phyloP scores from a whole-genome alignment of 2,113 vertebrate genomes.

The Siniperca knerii region DNA sequence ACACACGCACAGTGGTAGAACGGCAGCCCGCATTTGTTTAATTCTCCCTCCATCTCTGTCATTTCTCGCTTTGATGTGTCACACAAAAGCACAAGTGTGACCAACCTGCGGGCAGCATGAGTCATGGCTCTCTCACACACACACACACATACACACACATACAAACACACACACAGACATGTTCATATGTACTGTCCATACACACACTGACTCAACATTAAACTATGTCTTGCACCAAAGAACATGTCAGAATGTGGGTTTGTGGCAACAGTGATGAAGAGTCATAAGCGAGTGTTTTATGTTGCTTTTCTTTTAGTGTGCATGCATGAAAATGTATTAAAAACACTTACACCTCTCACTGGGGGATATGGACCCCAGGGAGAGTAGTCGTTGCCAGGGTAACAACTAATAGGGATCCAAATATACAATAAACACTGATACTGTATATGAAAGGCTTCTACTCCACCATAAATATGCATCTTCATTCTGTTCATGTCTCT shows the following conservation, averaged over 20 bases:
- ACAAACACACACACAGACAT: background rate
- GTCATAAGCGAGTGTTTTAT: slow-evolving; percentile 39
- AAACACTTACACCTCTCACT: slow-evolving; percentile 15
- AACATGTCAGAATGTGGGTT: slow-evolving; percentile 43
- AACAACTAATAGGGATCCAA: slow-evolving; percentile 15
- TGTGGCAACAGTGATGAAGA: slow-evolving; percentile 48
- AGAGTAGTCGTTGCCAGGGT: background rate
- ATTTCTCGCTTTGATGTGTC: slow-evolving; percentile 71
- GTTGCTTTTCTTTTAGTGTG: slow-evolving; percentile 24
- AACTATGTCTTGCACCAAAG: slow-evolving; percentile 43
- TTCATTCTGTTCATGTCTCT: slow-evolving; percentile 32
- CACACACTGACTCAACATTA: slow-evolving; percentile 48
- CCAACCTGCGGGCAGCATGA: slow-evolving; percentile 60
- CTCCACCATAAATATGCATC: slow-evolving; percentile 6
- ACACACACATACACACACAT: slow-evolving; percentile 26
- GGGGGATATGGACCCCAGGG: background rate
- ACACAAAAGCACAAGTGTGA: slow-evolving; percentile 64
- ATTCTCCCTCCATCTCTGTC: slow-evolving; percentile 63
- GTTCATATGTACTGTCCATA: background rate
- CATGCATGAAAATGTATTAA: slow-evolving; percentile 21
- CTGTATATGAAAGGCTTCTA: background rate
- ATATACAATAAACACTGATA: slow-evolving; percentile 16
- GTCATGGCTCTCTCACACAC: slow-evolving; percentile 12
- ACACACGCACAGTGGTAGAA: slow-evolving; percentile 7
- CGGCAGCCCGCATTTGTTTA: slow-evolving; percentile 62